Percentiles rank a stretch among this genome's conserved stretches.
Evolutionary conservation across 2,113 vertebrate species (phyloP).

Genomic region (Nasalis larvatus): DNA sequence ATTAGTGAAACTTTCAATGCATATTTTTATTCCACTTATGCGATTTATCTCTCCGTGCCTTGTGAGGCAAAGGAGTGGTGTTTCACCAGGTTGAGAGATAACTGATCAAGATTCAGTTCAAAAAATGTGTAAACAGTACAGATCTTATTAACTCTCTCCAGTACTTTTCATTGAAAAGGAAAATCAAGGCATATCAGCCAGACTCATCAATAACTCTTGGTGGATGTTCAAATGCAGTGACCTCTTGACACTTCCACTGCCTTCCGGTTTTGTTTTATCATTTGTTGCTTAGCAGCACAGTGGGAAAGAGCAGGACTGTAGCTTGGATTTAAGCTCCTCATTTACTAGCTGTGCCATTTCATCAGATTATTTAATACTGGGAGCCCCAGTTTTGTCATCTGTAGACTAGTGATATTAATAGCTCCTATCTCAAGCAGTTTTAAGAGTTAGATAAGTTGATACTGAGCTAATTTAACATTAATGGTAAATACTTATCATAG

Average conservation of each 20-base stretch:
- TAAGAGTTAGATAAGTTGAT: conserved; percentile 15
- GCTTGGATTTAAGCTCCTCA: background rate
- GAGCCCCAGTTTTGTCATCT: background rate
- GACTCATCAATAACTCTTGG: background rate
- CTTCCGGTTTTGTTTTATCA: background rate
- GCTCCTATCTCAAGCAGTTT: background rate
- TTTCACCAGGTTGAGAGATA: conserved; percentile 58
- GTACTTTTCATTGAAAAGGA: conserved; percentile 20
- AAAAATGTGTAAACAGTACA: conserved; percentile 49
- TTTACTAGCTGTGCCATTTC: background rate
- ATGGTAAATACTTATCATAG: background rate
- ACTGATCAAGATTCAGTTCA: conserved; percentile 61
- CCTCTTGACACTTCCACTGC: background rate
- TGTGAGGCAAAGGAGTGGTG: conserved; percentile 7
- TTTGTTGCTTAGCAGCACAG: background rate
- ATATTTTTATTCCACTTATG: background rate
- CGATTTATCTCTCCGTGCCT: conserved; percentile 2
- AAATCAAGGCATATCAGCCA: background rate
- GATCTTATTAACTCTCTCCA: background rate
- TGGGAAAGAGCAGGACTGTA: background rate
- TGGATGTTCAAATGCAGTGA: background rate
- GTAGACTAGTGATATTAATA: background rate
- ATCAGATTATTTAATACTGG: background rate
- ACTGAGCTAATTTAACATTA: background rate
- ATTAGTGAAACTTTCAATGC: conserved; percentile 12